phyloP scores from a whole-genome alignment of 1,140 invertebrate genomes.

The Anastrepha obliqua region DNA sequence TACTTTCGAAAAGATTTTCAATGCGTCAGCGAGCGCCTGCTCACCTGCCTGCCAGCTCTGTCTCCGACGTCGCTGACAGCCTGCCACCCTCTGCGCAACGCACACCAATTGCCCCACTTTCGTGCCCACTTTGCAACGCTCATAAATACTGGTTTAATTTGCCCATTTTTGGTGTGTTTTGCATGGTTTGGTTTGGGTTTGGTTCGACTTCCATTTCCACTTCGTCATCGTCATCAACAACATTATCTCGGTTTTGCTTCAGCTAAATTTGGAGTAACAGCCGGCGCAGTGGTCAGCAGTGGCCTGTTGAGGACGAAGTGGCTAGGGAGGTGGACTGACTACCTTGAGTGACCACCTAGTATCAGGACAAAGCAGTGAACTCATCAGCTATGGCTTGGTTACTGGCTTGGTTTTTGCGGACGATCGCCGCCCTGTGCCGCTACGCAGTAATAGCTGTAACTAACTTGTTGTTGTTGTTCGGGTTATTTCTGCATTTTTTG shows the following conservation, averaged over 20 bases:
- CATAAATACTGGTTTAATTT: slow-evolving; percentile 49
- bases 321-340: background rate
- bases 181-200: slow-evolving; percentile 5
- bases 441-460: background rate
- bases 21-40: slow-evolving; percentile 39
- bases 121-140: slow-evolving; percentile 39
- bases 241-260: background rate
- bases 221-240: slow-evolving; percentile 30
- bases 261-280: slow-evolving; percentile 25
- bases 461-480: background rate
- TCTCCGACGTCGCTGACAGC: background rate
- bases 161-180: slow-evolving; percentile 39
- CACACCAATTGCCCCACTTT: slow-evolving; percentile 18
- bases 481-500: background rate
- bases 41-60: background rate
- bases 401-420: background rate
- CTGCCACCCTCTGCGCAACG: background rate
- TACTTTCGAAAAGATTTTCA: slow-evolving; percentile 51
- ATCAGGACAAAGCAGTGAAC: background rate
- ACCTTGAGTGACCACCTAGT: background rate
- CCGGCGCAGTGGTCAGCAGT: too few relatives aligned
- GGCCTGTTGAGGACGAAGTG: background rate
- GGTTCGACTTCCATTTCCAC: slow-evolving; percentile 43
- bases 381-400: background rate
- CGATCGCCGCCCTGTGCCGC: background rate